Percentiles rank a stretch among this genome's conserved stretches.
Evolutionary conservation across 2,113 vertebrate genomes (phyloP).

Genomic region (Coturnix japonica): DNA sequence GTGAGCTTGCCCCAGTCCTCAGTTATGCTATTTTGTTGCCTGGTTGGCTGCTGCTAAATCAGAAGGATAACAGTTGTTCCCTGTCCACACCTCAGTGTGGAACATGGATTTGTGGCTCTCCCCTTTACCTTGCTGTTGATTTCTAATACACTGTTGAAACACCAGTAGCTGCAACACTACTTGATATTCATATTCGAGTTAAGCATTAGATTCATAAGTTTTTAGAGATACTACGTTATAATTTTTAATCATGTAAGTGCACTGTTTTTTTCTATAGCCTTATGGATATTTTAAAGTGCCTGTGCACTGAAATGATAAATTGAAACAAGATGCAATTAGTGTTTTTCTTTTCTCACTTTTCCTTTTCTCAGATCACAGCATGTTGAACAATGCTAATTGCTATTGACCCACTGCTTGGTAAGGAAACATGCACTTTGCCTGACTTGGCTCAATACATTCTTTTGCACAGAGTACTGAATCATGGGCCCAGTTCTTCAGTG

Average conservation of each 20-base stretch:
- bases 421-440: background rate
- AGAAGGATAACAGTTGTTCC: background rate
- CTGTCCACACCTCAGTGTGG: background rate
- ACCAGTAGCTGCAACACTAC: background rate
- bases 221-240: background rate
- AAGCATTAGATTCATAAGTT: background rate
- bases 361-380: background rate
- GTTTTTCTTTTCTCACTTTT: background rate
- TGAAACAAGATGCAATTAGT: background rate
- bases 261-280: background rate
- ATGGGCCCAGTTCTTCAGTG: background rate
- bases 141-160: background rate
- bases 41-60: background rate
- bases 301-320: background rate
- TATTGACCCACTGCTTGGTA: background rate
- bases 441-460: background rate
- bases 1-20: background rate
- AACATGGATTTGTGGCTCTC: background rate
- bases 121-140: background rate
- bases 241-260: background rate
- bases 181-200: background rate
- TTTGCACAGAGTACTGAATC: background rate
- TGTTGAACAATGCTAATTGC: background rate
- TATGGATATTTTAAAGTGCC: background rate
- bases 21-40: background rate